Evolutionary conservation across 2,888 invertebrate genomes (phyloP).

Genomic region (Andrena dorsata): DNA sequence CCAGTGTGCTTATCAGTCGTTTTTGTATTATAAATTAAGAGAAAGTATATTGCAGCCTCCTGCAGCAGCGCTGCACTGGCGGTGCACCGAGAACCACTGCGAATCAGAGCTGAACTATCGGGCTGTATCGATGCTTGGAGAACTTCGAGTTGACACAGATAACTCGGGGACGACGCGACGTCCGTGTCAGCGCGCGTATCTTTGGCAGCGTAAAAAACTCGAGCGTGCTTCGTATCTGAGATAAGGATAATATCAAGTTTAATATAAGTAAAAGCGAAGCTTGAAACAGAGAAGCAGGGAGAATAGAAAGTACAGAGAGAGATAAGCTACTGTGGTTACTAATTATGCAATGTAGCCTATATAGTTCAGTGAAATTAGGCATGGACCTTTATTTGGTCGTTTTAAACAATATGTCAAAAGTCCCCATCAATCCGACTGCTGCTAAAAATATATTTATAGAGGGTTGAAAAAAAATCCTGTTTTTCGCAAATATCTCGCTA

Average conservation of each 20-base stretch:
- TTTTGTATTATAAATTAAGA: conserved; percentile 76
- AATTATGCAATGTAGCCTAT: conserved; percentile 4
- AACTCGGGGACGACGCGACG: conserved; percentile 48
- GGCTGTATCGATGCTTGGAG: conserved; percentile 75
- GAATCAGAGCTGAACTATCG: conserved; percentile 83
- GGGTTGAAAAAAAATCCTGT: too few species aligned
- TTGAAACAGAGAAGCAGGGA: neutral
- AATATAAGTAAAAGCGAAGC: neutral
- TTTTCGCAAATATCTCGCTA: too few species aligned
- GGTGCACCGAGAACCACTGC: conserved; percentile 50
- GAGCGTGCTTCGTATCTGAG: neutral
- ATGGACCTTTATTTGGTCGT: too few species aligned
- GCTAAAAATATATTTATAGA: too few species aligned
- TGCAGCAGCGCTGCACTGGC: conserved; percentile 24
- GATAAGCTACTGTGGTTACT: neutral
- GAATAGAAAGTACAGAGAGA: neutral
- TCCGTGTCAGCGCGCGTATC: conserved; percentile 24
- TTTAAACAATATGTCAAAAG: too few species aligned
- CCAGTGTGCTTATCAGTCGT: conserved; percentile 60
- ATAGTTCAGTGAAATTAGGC: too few species aligned
- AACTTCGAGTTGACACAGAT: conserved; percentile 75
- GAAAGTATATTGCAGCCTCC: conserved; percentile 74
- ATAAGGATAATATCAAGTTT: neutral
- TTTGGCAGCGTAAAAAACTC: neutral
- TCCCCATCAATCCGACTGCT: too few species aligned